Conservation (phyloP, 2,113 vertebrate genomes). For the Clarias magur region DNA sequence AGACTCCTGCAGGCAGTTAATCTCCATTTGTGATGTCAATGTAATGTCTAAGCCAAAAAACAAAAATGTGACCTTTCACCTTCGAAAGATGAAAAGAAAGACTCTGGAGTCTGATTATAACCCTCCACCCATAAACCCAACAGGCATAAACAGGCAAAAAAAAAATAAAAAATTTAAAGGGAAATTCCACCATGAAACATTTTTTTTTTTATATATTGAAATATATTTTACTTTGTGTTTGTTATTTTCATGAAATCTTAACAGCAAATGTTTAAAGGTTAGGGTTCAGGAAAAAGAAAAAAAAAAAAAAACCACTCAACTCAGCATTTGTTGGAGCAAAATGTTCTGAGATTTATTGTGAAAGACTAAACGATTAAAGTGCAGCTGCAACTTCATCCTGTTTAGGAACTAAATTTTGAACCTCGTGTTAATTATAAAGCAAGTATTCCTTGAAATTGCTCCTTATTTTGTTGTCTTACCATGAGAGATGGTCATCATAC, state of each 20-base stretch:
- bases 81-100: not conserved
- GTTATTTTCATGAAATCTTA: too few species aligned
- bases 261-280: too few species aligned
- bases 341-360: too few species aligned
- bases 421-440: not conserved
- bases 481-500: not conserved
- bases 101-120: not conserved
- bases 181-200: too few species aligned
- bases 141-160: too few species aligned
- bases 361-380: not conserved
- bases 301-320: too few species aligned
- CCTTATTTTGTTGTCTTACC: not conserved
- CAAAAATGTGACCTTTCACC: not conserved
- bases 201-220: too few species aligned
- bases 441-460: not conserved
- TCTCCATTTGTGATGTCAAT: not conserved
- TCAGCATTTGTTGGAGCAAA: not conserved
- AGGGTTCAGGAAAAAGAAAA: too few species aligned
- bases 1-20: not conserved
- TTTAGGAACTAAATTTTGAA: not conserved
- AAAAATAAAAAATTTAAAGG: too few species aligned
- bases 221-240: too few species aligned
- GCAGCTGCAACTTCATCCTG: too few species aligned
- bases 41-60: not conserved
- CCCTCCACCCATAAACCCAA: too few species aligned